Evolutionary conservation across 2,888 invertebrate species (phyloP).

Genomic region (Drosophila leonis): DNA sequence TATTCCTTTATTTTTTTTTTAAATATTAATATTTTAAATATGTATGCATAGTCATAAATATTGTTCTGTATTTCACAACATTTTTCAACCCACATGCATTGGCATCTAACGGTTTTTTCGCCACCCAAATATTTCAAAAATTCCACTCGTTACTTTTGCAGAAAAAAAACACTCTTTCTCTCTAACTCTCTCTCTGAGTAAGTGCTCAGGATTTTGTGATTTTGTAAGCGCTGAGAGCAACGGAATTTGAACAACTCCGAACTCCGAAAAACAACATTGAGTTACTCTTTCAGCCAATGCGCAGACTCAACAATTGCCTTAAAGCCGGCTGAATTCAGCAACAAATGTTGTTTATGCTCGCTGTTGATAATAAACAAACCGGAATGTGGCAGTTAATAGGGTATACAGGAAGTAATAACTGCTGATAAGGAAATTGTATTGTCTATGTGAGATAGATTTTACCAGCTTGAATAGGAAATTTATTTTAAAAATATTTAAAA

Average conservation of each 20-base stretch:
- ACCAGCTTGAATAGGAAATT: neutral
- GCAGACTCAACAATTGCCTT: constrained; percentile 73
- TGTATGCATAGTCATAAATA: neutral
- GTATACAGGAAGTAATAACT: constrained; percentile 11
- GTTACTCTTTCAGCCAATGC: constrained; percentile 43
- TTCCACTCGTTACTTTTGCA: constrained; percentile 64
- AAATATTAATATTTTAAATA: neutral
- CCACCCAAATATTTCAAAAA: constrained; percentile 49
- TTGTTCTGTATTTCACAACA: neutral
- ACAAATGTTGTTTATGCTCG: constrained; percentile 71
- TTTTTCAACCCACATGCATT: constrained; percentile 6
- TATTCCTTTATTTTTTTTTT: neutral
- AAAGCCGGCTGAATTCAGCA: constrained; percentile 79
- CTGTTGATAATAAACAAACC: constrained; percentile 66
- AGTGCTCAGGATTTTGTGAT: constrained; percentile 14
- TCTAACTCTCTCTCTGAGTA: constrained; percentile 20
- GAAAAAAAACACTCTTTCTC: neutral
- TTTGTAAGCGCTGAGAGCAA: constrained; percentile 44
- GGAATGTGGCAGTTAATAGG: constrained; percentile 26
- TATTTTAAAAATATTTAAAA: neutral
- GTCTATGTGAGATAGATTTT: neutral
- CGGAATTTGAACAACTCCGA: constrained; percentile 70
- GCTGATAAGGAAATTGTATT: constrained; percentile 8
- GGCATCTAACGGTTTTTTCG: constrained; percentile 65
- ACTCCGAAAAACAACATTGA: constrained; percentile 18